Evolutionary conservation across 2,888 invertebrate genomes (phyloP), one percentile per base, ranked within the genome.

Genomic region (Aspidapion aeneum): DNA sequence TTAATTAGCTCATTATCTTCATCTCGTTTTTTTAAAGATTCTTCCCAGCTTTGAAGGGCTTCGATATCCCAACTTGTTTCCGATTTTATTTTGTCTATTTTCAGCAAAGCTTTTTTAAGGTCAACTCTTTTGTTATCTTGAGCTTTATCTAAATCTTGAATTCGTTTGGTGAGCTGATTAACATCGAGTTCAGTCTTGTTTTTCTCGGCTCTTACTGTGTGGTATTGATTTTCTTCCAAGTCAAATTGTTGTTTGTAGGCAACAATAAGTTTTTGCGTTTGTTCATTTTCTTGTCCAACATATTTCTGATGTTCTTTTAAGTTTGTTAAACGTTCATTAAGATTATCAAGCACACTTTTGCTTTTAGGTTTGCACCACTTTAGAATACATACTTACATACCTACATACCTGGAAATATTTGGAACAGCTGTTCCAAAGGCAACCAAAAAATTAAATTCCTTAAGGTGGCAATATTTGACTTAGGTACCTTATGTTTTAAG

Each of bases 1-100:
- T 88, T 86, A 54, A 93, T 85, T n/a, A 90, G 79, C 21, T 84
- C 82, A 69, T 88, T 90, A 63, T 90, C 88, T 57, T 87, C 86
- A 51, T 89, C 86, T 48, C 86, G 86, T 63, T 87, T 84, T 68
- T 86, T 85, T 63, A 92, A 82, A 0, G 87, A 86, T 54, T 90
- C 87, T 21, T 89, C 86, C 90, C 90, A 91, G 58, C 89, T 88
- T 55, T 85, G 81, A 60, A 92, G 75, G 0, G 88, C 88, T 17
- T 85, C 86, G 21, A 85, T 82, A 67, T 90, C 90, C 76, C 89
- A 88, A 63, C 87, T 85, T 1, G 91, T 87, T 68, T 86, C 86
- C 21, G 82, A 81, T 70, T 90, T 90, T 9, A 88, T 74, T 7
- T 80, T 77, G 66, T 89, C 87, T 35, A 92, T n/a, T n/a, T n/a